Conservation (phyloP, 2,888 invertebrate genomes). For the Sphaerophoria taeniata region DNA sequence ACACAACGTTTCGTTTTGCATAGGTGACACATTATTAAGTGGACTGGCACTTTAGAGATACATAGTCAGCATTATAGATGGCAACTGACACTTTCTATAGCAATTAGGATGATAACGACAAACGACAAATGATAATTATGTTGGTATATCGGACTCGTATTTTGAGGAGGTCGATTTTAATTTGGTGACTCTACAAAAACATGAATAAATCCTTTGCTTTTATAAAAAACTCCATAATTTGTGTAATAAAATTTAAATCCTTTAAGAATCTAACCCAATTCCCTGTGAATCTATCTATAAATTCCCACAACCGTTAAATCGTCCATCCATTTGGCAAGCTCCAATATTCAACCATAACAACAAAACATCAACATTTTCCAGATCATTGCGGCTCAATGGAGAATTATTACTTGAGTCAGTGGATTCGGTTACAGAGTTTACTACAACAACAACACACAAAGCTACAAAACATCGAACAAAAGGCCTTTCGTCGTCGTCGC, state of each 20-base stretch:
- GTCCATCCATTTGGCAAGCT: constrained; percentile 12
- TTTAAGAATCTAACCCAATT: background rate
- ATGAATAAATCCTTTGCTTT: constrained; percentile 17
- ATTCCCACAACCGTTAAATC: constrained; percentile 17
- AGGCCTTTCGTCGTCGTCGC: constrained; percentile 13
- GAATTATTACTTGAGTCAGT: constrained; percentile 72
- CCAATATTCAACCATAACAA: constrained; percentile 35
- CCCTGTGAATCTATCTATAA: background rate
- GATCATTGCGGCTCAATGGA: constrained; percentile 71
- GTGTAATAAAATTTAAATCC: background rate
- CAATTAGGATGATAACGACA: constrained; percentile 56
- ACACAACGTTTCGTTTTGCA: background rate
- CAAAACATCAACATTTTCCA: constrained; percentile 68
- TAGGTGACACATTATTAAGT: constrained; percentile 17
- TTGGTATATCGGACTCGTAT: constrained; percentile 14
- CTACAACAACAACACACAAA: constrained; percentile 9
- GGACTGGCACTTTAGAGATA: constrained; percentile 43
- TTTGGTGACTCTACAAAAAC: constrained; percentile 53
- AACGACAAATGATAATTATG: background rate
- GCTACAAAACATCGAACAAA: constrained; percentile 16
- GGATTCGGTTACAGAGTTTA: constrained; percentile 38
- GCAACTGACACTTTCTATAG: constrained; percentile 61
- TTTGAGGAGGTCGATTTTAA: constrained; percentile 40
- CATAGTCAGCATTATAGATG: constrained; percentile 30
- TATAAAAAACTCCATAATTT: background rate